Conservation (phyloP, 1,140 invertebrate genomes). For the Drosophila novamexicana region DNA sequence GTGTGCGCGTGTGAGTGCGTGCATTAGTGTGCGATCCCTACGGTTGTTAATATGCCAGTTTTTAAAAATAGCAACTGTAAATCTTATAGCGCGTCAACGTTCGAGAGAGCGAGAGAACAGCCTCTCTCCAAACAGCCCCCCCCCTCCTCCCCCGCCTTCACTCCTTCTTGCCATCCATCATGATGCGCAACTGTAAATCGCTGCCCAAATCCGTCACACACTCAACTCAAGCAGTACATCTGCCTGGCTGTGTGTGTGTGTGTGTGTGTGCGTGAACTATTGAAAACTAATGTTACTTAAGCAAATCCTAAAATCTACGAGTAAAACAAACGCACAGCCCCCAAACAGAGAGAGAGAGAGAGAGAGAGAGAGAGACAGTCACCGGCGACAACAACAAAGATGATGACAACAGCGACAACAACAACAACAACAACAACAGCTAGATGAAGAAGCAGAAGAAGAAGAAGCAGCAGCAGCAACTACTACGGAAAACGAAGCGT, state of each 20-base stretch:
- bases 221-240: conserved; percentile 21
- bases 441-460: neutral
- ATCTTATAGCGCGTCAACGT: conserved; percentile 66
- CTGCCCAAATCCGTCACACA: conserved; percentile 51
- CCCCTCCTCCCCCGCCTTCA: neutral
- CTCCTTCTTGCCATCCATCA: neutral
- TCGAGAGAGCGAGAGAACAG: conserved; percentile 1
- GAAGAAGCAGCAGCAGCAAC: conserved; percentile 8
- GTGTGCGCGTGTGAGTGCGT: conserved; percentile 23
- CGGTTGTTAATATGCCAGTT: conserved; percentile 70
- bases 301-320: conserved; percentile 54
- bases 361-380: conserved; percentile 35
- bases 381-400: conserved; percentile 36
- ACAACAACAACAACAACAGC: conserved; percentile 5
- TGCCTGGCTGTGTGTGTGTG: neutral
- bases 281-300: conserved; percentile 74
- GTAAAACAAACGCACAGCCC: conserved; percentile 42
- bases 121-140: neutral
- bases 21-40: conserved; percentile 51
- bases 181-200: conserved; percentile 18
- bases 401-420: conserved; percentile 31
- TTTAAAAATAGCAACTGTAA: conserved; percentile 82
- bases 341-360: no score
- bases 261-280: conserved; percentile 44
- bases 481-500: conserved; percentile 70